phyloP scores from a whole-genome alignment of 2,797 vertebrate species.

The Phyllotis vaccarum region DNA sequence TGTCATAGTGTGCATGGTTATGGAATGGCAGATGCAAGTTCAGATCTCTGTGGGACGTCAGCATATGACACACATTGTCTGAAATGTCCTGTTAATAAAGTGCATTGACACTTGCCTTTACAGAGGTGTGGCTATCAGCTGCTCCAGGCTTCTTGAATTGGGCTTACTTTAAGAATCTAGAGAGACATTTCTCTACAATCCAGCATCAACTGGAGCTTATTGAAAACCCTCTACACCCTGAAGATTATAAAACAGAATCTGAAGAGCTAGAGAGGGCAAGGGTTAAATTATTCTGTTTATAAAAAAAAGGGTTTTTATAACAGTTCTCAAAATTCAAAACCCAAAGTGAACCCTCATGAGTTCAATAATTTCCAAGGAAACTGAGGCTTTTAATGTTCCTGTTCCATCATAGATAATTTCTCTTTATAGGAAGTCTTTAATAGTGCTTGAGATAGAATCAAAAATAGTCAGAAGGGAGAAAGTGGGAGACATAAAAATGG shows the following conservation, averaged over 20 bases:
- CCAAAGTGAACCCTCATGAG: conserved; percentile 62
- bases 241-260: conserved; percentile 38
- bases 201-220: background rate
- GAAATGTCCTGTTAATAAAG: background rate
- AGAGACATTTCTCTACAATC: conserved; percentile 29
- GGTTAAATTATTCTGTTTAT: conserved; percentile 68
- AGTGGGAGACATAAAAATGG: conserved; percentile 75
- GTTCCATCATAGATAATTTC: conserved; percentile 80
- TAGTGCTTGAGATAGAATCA: conserved; percentile 69
- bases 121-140: background rate
- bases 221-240: background rate
- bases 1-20: background rate
- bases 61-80: background rate
- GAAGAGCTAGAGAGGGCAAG: conserved; percentile 45
- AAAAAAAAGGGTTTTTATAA: conserved; percentile 66
- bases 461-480: conserved; percentile 76
- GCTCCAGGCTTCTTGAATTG: background rate
- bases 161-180: conserved; percentile 17
- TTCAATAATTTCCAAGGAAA: conserved; percentile 82
- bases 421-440: conserved; percentile 75
- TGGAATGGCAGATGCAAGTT: background rate
- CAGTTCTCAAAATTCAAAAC: conserved; percentile 71
- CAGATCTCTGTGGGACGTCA: background rate
- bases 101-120: background rate
- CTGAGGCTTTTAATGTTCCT: conserved; percentile 77